Evolutionary conservation across 2,113 vertebrate genomes (phyloP).

Genomic region (Thamnaconus septentrionalis): DNA sequence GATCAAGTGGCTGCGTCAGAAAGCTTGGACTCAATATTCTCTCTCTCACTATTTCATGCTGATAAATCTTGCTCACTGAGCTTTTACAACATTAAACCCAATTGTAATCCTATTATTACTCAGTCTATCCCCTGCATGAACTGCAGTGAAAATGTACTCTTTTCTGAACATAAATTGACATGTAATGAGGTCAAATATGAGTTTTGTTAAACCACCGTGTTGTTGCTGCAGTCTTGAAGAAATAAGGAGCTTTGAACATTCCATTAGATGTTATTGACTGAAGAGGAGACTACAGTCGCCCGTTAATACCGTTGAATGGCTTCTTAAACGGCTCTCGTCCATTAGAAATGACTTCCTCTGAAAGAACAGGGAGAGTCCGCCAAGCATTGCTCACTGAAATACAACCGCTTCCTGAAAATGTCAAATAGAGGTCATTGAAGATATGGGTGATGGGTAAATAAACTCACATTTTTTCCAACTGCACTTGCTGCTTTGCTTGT

Average conservation of each 20-base stretch:
- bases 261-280: conserved; percentile 37
- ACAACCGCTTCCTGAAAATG: not conserved
- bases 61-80: too few relatives aligned
- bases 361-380: conserved; percentile 22
- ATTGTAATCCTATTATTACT: too few relatives aligned
- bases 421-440: too few relatives aligned
- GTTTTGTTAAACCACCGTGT: conserved; percentile 23
- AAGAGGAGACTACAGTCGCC: conserved; percentile 3
- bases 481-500: too few relatives aligned
- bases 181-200: conserved; percentile 3
- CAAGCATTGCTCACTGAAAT: conserved; percentile 29
- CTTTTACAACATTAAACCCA: too few relatives aligned
- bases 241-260: conserved; percentile 43
- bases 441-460: too few relatives aligned
- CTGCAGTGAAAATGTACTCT: not conserved
- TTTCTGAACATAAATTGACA: not conserved
- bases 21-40: too few relatives aligned
- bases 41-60: too few relatives aligned
- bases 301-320: not conserved
- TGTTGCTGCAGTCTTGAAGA: conserved; percentile 10
- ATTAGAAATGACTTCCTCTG: conserved; percentile 14
- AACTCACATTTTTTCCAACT: too few relatives aligned
- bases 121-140: not conserved
- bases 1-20: too few relatives aligned
- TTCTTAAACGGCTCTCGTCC: not conserved